A percentile compares a stretch with the other conserved stretches of the same genome.
Conservation (phyloP, 2,113 vertebrate genomes). For the Piaya cayana region DNA sequence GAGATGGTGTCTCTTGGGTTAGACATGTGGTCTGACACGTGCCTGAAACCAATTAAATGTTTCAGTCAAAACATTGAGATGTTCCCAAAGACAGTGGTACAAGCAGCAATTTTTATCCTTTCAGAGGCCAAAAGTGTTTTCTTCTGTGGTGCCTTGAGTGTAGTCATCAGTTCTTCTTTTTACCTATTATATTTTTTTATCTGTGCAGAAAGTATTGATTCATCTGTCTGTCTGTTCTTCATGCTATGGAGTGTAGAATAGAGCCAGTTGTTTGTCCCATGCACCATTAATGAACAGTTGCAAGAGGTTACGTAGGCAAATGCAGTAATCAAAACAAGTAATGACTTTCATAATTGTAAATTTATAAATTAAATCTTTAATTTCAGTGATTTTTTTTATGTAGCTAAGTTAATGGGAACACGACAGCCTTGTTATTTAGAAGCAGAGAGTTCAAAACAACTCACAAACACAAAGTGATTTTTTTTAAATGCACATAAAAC, state of each 20-base stretch:
- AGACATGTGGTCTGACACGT: too few species aligned
- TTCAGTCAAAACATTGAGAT: too few species aligned
- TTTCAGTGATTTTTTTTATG: neutral
- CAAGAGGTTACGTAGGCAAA: neutral
- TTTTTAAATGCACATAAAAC: neutral
- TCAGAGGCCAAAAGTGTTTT: too few species aligned
- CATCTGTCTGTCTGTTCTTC: neutral
- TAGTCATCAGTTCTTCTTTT: too few species aligned
- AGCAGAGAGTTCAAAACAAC: neutral
- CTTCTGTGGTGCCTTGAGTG: too few species aligned
- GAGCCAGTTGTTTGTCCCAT: neutral
- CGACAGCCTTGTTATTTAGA: neutral
- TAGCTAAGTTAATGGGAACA: neutral
- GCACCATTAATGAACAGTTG: neutral
- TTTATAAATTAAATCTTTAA: neutral
- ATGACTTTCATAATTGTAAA: neutral
- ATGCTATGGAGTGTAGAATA: neutral
- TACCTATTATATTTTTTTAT: too few species aligned
- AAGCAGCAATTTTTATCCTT: too few species aligned
- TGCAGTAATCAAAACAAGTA: neutral
- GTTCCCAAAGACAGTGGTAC: too few species aligned
- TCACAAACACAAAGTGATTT: neutral
- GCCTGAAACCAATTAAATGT: too few species aligned
- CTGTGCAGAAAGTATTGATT: too few species aligned
- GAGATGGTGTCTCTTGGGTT: too few species aligned